These are phyloP conservation scores for Addax nasomaculatus DNA, from an alignment of 2,113 vertebrate genomes.

Conservation along the genomic window DNA sequence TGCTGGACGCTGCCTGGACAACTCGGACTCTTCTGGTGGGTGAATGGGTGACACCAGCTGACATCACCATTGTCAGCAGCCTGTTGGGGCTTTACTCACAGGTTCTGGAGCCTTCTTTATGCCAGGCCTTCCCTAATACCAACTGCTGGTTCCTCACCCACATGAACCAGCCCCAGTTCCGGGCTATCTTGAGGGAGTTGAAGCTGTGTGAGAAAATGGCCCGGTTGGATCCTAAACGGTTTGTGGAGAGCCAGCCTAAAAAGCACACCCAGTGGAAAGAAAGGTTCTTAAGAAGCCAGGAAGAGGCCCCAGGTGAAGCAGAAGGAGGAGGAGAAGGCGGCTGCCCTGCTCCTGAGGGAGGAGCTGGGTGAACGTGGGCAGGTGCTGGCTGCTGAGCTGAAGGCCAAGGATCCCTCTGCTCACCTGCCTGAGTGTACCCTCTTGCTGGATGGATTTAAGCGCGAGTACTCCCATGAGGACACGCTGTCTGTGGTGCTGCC, in stretches of 20 bases:
- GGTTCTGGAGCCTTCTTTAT: slow-evolving; percentile 91
- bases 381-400: slow-evolving; percentile 88
- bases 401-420: slow-evolving; percentile 91
- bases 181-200: slow-evolving; percentile 87
- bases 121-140: slow-evolving; percentile 88
- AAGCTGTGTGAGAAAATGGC: slow-evolving; percentile 96
- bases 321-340: slow-evolving; percentile 87
- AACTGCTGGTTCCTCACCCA: slow-evolving; percentile 92
- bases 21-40: slow-evolving; percentile 91
- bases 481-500: slow-evolving; percentile 88
- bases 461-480: slow-evolving; percentile 93
- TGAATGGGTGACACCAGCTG: slow-evolving; percentile 88
- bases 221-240: slow-evolving; percentile 92
- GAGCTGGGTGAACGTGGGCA: slow-evolving; percentile 90
- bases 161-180: slow-evolving; percentile 92
- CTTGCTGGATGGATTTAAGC: slow-evolving; percentile 92
- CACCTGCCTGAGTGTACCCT: slow-evolving; percentile 88
- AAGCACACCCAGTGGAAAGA: slow-evolving; percentile 88
- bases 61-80: slow-evolving; percentile 88
- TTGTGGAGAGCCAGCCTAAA: slow-evolving; percentile 91
- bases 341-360: slow-evolving; percentile 79
- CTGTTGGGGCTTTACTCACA: slow-evolving; percentile 89
- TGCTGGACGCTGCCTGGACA: slow-evolving; percentile 88
- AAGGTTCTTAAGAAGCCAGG: slow-evolving; percentile 83
- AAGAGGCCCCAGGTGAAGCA: slow-evolving; percentile 85